Conservation (phyloP, 2,888 invertebrate genomes). For the Meandrusa payeni region DNA sequence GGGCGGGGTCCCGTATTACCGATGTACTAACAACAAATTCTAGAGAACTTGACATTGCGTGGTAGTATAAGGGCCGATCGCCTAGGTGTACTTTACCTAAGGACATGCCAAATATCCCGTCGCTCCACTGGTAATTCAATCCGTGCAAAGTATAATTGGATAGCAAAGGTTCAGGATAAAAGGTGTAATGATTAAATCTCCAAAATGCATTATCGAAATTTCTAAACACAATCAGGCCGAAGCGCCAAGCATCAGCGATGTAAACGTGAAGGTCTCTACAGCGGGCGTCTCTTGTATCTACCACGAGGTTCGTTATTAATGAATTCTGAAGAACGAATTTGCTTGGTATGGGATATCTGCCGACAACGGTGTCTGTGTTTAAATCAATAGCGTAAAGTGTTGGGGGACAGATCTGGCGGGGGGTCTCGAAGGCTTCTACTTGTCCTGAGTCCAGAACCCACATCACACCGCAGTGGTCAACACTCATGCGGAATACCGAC, state of each 20-base stretch:
- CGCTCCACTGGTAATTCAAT: constrained; percentile 90
- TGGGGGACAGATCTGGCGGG: constrained; percentile 86
- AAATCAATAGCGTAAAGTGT: constrained; percentile 88
- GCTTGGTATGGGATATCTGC: constrained; percentile 83
- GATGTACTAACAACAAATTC: constrained; percentile 88
- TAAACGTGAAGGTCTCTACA: constrained; percentile 85
- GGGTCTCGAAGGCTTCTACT: constrained; percentile 83
- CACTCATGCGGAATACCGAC: constrained; percentile 88
- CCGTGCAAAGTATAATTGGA: constrained; percentile 88
- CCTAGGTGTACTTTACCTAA: constrained; percentile 79
- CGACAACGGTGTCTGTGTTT: constrained; percentile 82
- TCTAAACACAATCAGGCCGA: constrained; percentile 83
- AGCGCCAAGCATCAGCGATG: constrained; percentile 85
- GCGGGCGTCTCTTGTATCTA: constrained; percentile 82
- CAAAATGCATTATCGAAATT: constrained; percentile 81
- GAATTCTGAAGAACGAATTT: constrained; percentile 85
- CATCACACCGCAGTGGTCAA: constrained; percentile 88
- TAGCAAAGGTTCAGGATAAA: constrained; percentile 86
- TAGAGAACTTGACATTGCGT: constrained; percentile 90
- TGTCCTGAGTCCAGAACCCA: constrained; percentile 92
- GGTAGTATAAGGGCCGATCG: constrained; percentile 87
- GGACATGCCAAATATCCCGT: constrained; percentile 89
- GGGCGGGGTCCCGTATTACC: constrained; percentile 83
- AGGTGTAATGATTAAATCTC: constrained; percentile 85
- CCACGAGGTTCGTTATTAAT: constrained; percentile 84